Conservation (phyloP, 2,888 invertebrate species). For the Zhuqinia jingwanae region DNA sequence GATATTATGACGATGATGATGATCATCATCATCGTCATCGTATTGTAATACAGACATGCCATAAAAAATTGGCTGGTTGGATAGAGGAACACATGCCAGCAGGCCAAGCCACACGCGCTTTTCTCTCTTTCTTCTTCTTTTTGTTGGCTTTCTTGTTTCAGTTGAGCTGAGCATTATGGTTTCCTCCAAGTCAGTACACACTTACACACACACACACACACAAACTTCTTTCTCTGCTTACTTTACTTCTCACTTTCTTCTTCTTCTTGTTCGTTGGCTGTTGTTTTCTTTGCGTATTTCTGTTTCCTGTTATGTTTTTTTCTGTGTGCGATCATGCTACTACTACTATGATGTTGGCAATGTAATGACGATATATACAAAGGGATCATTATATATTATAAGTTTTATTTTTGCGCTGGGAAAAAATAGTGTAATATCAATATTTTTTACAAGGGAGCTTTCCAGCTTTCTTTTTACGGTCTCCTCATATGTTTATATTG, state of each 20-base stretch:
- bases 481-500: not conserved
- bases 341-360: not conserved
- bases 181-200: too few species aligned
- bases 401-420: too few species aligned
- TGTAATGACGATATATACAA: not conserved
- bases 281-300: not conserved
- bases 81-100: not conserved
- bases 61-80: not conserved
- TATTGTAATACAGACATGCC: not conserved
- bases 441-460: too few species aligned
- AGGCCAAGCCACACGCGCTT: not conserved
- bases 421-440: not conserved
- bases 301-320: slow-evolving; percentile 25
- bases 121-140: not conserved
- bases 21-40: not conserved
- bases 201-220: too few species aligned
- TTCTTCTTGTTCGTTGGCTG: not conserved
- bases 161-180: slow-evolving; percentile 1
- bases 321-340: not conserved
- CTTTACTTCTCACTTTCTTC: not conserved
- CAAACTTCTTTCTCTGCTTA: too few species aligned
- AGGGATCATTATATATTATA: not conserved
- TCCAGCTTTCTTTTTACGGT: too few species aligned
- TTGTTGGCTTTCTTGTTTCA: too few species aligned
- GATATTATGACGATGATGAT: not conserved